Evolutionary conservation across 2,797 vertebrate genomes (phyloP).

Genomic region (Gallinago solitaria): DNA sequence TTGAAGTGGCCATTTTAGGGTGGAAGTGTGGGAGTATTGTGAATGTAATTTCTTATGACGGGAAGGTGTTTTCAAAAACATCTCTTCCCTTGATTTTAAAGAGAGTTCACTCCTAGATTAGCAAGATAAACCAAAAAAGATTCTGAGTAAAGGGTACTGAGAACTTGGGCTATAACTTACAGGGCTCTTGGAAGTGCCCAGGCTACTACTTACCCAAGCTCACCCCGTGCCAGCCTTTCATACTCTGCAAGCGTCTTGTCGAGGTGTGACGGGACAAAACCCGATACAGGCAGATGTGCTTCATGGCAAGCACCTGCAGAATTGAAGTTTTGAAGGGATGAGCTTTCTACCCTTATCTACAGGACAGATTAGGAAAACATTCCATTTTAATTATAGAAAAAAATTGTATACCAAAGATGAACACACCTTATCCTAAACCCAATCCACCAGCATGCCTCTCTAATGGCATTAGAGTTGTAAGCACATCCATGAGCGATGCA

Average conservation of each 20-base stretch:
- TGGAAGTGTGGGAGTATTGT: accelerated
- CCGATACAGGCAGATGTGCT: accelerated
- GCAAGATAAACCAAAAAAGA: not conserved
- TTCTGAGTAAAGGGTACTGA: not conserved
- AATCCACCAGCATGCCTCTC: not conserved
- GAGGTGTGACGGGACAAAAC: not conserved
- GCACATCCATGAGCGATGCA: not conserved
- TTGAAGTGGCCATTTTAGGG: not conserved
- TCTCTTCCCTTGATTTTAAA: not conserved
- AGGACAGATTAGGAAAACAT: not conserved
- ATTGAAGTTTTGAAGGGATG: accelerated
- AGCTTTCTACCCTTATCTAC: not conserved
- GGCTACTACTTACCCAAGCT: not conserved
- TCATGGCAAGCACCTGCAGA: not conserved
- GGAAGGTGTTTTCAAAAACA: not conserved
- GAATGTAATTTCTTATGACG: not conserved
- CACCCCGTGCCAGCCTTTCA: not conserved
- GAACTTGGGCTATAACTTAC: not conserved
- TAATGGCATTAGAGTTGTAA: not conserved
- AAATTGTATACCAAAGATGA: not conserved
- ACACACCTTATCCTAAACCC: not conserved
- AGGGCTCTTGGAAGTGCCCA: not conserved
- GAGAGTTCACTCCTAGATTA: not conserved
- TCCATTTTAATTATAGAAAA: not conserved
- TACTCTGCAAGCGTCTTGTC: accelerated